Conservation (phyloP, 2,797 vertebrate species). For the Coracias cyanogaster region DNA sequence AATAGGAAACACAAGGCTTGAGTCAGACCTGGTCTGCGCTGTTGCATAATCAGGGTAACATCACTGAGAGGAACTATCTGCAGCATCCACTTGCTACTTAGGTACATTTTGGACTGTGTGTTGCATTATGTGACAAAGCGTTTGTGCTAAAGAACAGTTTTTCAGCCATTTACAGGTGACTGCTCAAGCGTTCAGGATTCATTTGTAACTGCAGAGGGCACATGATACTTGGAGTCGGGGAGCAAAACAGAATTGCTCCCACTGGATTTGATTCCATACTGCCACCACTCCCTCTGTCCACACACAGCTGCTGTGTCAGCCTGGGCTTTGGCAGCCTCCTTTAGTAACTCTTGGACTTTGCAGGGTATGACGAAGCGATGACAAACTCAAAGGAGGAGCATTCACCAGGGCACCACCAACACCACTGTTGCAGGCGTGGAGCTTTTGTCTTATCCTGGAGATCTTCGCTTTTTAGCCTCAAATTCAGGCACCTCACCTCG, state of each 20-base stretch:
- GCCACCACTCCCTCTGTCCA: background rate
- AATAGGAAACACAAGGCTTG: background rate
- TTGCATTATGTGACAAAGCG: background rate
- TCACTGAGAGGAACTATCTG: background rate
- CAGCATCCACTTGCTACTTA: background rate
- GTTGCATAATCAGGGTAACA: background rate
- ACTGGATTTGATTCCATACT: background rate
- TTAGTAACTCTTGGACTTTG: background rate
- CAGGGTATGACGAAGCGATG: background rate
- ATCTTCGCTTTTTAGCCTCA: background rate
- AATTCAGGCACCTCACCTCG: background rate
- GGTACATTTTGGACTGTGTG: background rate
- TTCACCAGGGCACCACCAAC: background rate
- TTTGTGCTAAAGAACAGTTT: background rate
- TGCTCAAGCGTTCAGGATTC: background rate
- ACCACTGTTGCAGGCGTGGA: background rate
- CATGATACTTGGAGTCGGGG: fast-evolving
- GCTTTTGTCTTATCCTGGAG: background rate
- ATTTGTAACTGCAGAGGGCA: background rate
- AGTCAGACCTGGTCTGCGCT: background rate
- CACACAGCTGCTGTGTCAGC: background rate
- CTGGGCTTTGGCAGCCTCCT: background rate
- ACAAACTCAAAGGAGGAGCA: background rate
- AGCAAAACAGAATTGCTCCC: background rate
- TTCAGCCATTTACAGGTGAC: background rate